phyloP scores from a whole-genome alignment of 2,888 invertebrate genomes.

The Trissoscelio sp. region DNA sequence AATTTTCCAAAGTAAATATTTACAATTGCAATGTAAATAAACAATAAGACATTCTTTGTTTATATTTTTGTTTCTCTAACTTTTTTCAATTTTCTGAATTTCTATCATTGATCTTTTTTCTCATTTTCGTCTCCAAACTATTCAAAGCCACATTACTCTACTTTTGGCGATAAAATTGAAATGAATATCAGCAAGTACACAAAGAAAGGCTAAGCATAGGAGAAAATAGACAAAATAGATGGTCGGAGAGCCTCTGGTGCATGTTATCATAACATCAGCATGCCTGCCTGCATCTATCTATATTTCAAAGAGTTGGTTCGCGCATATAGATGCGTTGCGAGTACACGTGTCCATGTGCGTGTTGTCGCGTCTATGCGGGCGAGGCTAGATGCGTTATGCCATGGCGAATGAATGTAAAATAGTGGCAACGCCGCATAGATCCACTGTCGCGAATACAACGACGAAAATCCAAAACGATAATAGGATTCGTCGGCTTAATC shows the following conservation, averaged over 20 bases:
- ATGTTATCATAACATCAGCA: conserved; percentile 77
- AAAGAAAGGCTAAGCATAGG: conserved; percentile 7
- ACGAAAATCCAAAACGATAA: conserved; percentile 48
- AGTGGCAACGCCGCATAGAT: conserved; percentile 65
- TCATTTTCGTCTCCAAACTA: too few species aligned
- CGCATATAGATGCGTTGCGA: conserved; percentile 67
- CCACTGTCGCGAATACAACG: conserved; percentile 5
- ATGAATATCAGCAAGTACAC: neutral
- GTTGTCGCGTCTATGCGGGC: conserved; percentile 66
- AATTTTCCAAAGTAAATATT: too few species aligned
- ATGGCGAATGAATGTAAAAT: conserved; percentile 69
- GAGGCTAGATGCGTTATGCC: conserved; percentile 69
- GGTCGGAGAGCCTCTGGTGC: conserved; percentile 74
- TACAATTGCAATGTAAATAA: too few species aligned
- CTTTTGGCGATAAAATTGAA: conserved; percentile 26
- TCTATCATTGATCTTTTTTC: too few species aligned
- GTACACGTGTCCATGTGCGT: conserved; percentile 66
- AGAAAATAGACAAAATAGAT: conserved; percentile 36
- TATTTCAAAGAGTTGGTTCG: conserved; percentile 75
- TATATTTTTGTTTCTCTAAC: too few species aligned
- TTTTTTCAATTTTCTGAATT: too few species aligned
- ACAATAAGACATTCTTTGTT: too few species aligned
- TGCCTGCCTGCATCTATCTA: conserved; percentile 75
- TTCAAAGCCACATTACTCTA: too few species aligned
- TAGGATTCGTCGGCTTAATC: conserved; percentile 50